Percentiles rank a stretch among this genome's conserved stretches.
These are phyloP conservation scores for Thryonomys swinderianus DNA, from an alignment of 2,113 vertebrate genomes.

Conservation along the genomic window DNA sequence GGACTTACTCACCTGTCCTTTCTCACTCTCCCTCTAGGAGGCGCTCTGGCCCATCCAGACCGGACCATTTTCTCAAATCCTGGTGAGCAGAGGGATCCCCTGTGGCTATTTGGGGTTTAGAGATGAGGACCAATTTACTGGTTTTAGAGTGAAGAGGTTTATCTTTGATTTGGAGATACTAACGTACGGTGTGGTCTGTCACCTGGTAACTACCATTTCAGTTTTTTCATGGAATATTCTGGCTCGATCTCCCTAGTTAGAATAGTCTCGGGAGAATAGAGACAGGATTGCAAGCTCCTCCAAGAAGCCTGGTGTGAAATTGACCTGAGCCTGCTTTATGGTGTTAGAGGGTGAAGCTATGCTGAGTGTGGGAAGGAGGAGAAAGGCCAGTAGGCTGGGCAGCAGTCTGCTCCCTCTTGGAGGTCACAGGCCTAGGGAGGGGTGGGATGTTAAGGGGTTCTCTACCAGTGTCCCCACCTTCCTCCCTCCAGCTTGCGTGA, in stretches of 20 bases:
- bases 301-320: not conserved
- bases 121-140: not conserved
- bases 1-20: slow-evolving; percentile 35
- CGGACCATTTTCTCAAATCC: slow-evolving; percentile 59
- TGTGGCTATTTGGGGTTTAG: not conserved
- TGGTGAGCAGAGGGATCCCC: slow-evolving; percentile 63
- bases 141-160: slow-evolving; percentile 4
- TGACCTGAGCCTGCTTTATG: not conserved
- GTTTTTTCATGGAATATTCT: not conserved
- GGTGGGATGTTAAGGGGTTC: not conserved
- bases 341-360: not conserved
- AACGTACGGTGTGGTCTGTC: not conserved
- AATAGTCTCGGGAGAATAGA: not conserved
- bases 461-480: not conserved
- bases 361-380: not conserved
- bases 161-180: not conserved
- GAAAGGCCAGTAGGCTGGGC: not conserved
- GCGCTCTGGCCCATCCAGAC: slow-evolving; percentile 71
- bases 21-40: slow-evolving; percentile 63
- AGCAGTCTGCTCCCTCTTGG: not conserved
- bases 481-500: slow-evolving; percentile 67
- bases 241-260: not conserved
- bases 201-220: not conserved
- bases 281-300: not conserved
- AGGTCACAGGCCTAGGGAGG: not conserved